Percentiles rank a stretch among this genome's conserved stretches.
Conservation (phyloP, 23 tunicate genomes). For the Phallusia fumigata region DNA sequence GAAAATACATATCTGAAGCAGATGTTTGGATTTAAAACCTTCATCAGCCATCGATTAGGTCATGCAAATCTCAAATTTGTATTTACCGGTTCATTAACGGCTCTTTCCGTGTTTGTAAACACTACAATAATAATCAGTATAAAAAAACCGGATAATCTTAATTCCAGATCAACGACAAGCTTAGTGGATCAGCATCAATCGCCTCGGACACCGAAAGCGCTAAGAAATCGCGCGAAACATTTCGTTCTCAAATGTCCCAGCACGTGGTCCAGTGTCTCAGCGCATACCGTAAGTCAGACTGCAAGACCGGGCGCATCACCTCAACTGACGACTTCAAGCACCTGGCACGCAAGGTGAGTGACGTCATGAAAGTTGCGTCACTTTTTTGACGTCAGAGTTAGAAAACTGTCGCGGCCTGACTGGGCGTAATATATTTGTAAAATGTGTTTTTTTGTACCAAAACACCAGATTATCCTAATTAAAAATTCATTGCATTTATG, state of each 20-base stretch:
- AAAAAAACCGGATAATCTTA: neutral
- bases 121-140: too few relatives aligned
- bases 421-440: too few relatives aligned
- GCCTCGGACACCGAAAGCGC: constrained; percentile 54
- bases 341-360: constrained; percentile 83
- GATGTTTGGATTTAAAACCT: too few relatives aligned
- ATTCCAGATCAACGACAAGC: neutral
- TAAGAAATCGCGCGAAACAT: constrained; percentile 59
- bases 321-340: constrained; percentile 80
- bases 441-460: too few relatives aligned
- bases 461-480: too few relatives aligned
- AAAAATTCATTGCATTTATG: too few relatives aligned
- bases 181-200: neutral
- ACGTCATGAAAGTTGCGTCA: neutral
- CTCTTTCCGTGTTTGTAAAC: too few relatives aligned
- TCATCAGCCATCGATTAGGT: too few relatives aligned
- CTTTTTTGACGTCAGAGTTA: neutral
- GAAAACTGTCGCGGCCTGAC: too few relatives aligned
- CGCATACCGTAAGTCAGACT: constrained; percentile 63
- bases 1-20: too few relatives aligned
- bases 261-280: constrained; percentile 72
- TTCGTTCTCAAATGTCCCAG: constrained; percentile 75
- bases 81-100: too few relatives aligned
- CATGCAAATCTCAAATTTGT: too few relatives aligned
- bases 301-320: constrained; percentile 77